phyloP scores from a whole-genome alignment of 2,113 vertebrate genomes.

The Chionodraco myersi region DNA sequence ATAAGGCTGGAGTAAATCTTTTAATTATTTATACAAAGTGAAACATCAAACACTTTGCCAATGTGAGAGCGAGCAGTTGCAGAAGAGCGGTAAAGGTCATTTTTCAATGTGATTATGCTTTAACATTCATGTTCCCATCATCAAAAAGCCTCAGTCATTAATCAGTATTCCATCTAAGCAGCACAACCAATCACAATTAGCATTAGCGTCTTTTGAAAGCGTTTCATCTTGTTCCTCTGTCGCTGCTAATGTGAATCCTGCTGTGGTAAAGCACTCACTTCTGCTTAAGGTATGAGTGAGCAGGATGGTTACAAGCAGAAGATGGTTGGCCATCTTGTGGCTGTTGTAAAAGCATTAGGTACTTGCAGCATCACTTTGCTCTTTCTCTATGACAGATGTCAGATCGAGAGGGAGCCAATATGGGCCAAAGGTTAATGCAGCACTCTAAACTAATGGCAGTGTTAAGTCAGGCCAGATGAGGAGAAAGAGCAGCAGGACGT shows the following conservation, averaged over 20 bases:
- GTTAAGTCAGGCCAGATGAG: constrained; percentile 40
- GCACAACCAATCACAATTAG: constrained; percentile 65
- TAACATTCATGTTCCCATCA: constrained; percentile 47
- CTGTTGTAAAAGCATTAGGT: constrained; percentile 34
- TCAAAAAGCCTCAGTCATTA: constrained; percentile 50
- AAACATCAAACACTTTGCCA: constrained; percentile 56
- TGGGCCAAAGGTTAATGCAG: constrained; percentile 73
- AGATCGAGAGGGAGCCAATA: constrained; percentile 66
- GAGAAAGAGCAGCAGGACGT: constrained; percentile 41
- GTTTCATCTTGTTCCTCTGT: constrained; percentile 54
- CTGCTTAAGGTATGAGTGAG: constrained; percentile 12
- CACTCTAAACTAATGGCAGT: constrained; percentile 69
- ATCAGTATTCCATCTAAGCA: constrained; percentile 51
- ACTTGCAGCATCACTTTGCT: constrained; percentile 35
- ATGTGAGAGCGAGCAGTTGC: constrained; percentile 52
- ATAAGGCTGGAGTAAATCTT: constrained; percentile 28
- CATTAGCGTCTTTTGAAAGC: constrained; percentile 36
- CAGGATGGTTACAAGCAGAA: constrained; percentile 21
- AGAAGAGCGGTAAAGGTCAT: constrained; percentile 54
- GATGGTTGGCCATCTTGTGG: constrained; percentile 32
- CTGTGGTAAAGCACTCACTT: constrained; percentile 15
- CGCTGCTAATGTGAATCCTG: constrained; percentile 35
- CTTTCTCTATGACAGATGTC: constrained; percentile 39
- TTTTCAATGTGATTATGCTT: constrained; percentile 48
- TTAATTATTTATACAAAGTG: constrained; percentile 54